phyloP scores from a whole-genome alignment of 2,113 vertebrate species.

The Glaucidium brasilianum region DNA sequence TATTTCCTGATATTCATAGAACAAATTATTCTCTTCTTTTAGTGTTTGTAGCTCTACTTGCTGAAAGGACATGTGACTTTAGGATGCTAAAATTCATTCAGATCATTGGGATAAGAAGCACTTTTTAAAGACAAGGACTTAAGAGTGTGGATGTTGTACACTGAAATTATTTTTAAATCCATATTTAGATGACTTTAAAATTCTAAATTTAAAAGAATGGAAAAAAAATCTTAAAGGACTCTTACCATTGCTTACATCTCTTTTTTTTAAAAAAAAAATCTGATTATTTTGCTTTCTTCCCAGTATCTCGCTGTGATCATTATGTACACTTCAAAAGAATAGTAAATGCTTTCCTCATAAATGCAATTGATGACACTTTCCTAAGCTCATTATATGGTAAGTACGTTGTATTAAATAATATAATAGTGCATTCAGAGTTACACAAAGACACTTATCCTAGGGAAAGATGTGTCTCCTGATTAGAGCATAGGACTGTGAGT shows the following conservation, averaged over 20 bases:
- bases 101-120: not conserved
- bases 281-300: slow-evolving; percentile 22
- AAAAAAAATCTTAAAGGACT: not conserved
- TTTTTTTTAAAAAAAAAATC: not conserved
- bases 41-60: not conserved
- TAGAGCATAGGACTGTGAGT: not conserved
- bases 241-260: not conserved
- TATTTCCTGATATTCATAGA: not conserved
- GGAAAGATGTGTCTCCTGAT: not conserved
- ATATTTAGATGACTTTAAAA: not conserved
- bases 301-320: slow-evolving; percentile 74
- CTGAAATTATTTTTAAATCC: not conserved
- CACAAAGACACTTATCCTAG: not conserved
- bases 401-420: slow-evolving; percentile 21
- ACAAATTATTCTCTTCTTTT: not conserved
- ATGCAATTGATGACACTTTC: slow-evolving; percentile 78
- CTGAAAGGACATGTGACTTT: not conserved
- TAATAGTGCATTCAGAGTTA: not conserved
- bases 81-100: not conserved
- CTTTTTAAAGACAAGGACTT: not conserved
- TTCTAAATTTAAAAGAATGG: not conserved
- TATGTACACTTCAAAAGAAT: slow-evolving; percentile 80
- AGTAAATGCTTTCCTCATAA: slow-evolving; percentile 84
- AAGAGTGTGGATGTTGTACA: not conserved
- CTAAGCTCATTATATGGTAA: slow-evolving; percentile 83